These are phyloP conservation scores for Eilema griseolum DNA, from an alignment of 2,888 invertebrate genomes.

Conservation along the genomic window DNA sequence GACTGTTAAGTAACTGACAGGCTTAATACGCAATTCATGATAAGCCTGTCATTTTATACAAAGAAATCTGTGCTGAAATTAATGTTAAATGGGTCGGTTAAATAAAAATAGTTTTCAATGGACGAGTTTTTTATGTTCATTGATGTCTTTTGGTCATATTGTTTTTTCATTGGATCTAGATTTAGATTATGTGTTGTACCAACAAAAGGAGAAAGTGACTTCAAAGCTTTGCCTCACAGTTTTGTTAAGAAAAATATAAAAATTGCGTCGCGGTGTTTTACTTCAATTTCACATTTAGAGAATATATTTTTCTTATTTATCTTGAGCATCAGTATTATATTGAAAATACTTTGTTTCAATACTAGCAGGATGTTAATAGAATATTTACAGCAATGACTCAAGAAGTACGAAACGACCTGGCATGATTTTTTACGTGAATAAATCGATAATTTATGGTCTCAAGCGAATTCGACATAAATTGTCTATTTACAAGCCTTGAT, in stretches of 20 bases:
- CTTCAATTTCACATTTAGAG: no score
- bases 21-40: neutral
- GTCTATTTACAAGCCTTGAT: no score
- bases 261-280: neutral
- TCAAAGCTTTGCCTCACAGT: neutral
- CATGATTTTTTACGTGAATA: neutral
- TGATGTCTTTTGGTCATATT: neutral
- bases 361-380: neutral
- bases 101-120: neutral
- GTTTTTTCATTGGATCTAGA: no score
- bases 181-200: neutral
- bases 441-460: neutral
- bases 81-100: no score
- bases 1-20: conserved; percentile 9
- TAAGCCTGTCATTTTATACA: conserved; percentile 7
- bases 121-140: neutral
- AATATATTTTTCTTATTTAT: neutral
- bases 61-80: neutral
- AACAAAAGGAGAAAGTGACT: neutral
- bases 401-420: no score
- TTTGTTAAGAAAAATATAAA: neutral
- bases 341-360: no score
- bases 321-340: neutral
- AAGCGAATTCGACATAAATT: no score
- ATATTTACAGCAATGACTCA: neutral